Base-by-base conservation (phyloP, 2,113 vertebrate species). In the Lampris incognitus region DNA sequence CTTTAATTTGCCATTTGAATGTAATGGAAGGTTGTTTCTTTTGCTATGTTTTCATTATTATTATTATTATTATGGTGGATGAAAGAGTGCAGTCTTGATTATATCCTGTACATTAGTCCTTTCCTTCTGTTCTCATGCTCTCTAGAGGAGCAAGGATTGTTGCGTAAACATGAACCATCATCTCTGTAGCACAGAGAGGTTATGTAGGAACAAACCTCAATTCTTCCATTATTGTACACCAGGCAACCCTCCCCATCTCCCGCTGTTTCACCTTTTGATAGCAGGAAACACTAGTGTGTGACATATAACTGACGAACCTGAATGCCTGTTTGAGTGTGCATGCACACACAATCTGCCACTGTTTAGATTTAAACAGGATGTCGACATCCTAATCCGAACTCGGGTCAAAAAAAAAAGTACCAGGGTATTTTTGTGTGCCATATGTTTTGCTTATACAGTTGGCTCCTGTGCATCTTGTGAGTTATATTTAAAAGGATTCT, bases 341-440 rank as follows among this genome's bases (percentile, higher is more conserved):
- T 73, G 58, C 60, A 75, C 37, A 5, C 76, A 65, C 66, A 66
- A 81, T 8, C 77, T 74, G 72, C 73, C 70, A 0, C 80, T 79
- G 74, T 84, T 80, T 56, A 73, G 68, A 41, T 85, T 86, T 78
- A 4, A 39, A 87, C 86, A 87, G 85, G 85, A 88, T 88, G 77
- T 57, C 36, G 39, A 40, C 81, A 78, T 83, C 83, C 82, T 82
- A 86, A 89, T 82, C 51, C 56, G 83, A 85, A 82, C 69, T 78
- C 44, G 79, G 83, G 74, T 78, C 63, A 4, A 38, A 85, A 72
- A 4, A 38, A 85, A 72, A 85, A 60, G 60, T 48, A 69, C 50
- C 66, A 72, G n/a, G 81, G 59, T 88, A 88, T 90, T 88, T 91
- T 87, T 84, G 74, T 51, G 64, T 8, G 61, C 62, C 80, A 81